Base-by-base conservation (phyloP, 2,113 vertebrate genomes). In the Rhinolophus sinicus region DNA sequence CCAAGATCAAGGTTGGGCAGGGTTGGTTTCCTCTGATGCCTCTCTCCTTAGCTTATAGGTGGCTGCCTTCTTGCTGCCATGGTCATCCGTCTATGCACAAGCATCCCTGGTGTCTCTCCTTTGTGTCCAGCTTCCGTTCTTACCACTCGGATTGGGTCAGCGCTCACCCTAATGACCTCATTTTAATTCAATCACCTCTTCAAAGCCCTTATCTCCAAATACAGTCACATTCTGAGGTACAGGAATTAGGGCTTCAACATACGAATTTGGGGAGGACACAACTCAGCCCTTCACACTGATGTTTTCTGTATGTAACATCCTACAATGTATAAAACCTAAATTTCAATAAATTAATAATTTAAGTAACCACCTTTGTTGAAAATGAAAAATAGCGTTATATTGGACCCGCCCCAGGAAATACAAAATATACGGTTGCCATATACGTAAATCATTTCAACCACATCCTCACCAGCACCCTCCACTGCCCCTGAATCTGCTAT, bases 331-430 rank as follows among this genome's bases (percentile, higher is more conserved):
- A 58, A 89, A 70, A 56, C 10, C 24, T 47, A 85, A 73, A 78
- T 54, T 50, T 82, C 92, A 38, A 21, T 69, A 62, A 75, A 86
- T 58, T 56, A 40, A 69, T 69, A 47, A 75, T 40, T 30, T 81
- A 64, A 78, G 52, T 76, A 81, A 38, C 33, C 30, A 84, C 21
- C 18, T 81, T 78, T 82, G 80, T 22, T 84, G 28, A 77, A 82
- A 91, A 81, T 56, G 30, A 75, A 84, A 78, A 78, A 47, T 14
- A 40, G 11, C 58, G 64, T 69, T 56, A 28, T 84, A 50, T 7
- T 60, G 30, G 21, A 47, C 14, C 8, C 35, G 9, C n/a, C 47
- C 28, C 2, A 92, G 26, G 50, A 62, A 88, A 54, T 88, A 5
- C 26, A 75, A 75, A 88, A 44, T 33, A 12, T 2, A 0, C 40